These are phyloP conservation scores for Cosmorhoe ocellata DNA, from an alignment of 2,888 invertebrate species.

Conservation along the genomic window DNA sequence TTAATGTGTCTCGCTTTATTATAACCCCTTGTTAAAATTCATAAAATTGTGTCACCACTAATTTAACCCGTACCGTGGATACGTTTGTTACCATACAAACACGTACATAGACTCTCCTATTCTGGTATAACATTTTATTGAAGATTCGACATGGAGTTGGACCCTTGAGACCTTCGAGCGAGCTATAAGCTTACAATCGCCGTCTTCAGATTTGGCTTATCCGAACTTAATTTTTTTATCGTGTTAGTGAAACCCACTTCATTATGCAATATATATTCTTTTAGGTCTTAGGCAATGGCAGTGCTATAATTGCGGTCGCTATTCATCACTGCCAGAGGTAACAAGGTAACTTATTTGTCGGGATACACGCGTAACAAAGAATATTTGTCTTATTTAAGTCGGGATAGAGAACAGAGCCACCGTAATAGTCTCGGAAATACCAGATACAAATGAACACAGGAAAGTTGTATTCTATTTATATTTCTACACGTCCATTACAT, in stretches of 20 bases:
- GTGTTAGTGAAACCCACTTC: slow-evolving; percentile 46
- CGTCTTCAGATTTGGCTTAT: no score
- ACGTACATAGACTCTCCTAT: no score
- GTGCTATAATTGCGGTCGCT: slow-evolving; percentile 47
- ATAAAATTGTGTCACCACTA: not conserved
- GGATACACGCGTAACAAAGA: slow-evolving; percentile 43
- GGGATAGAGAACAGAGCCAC: slow-evolving; percentile 37
- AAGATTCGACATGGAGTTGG: no score
- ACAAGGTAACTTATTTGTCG: slow-evolving; percentile 56
- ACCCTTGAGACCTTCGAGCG: no score
- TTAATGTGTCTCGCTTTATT: slow-evolving; percentile 59
- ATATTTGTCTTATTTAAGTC: slow-evolving; percentile 48
- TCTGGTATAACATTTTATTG: no score
- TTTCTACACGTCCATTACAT: slow-evolving; percentile 42
- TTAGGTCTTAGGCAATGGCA: slow-evolving; percentile 36
- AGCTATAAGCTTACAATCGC: no score
- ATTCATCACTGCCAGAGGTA: slow-evolving; percentile 58
- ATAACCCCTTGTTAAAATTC: slow-evolving; percentile 38
- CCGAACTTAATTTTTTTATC: no score
- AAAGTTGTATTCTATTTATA: slow-evolving; percentile 32
- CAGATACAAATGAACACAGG: slow-evolving; percentile 27
- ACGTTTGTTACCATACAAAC: no score
- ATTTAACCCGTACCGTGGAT: no score
- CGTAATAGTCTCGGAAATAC: slow-evolving; percentile 35
- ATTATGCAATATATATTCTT: slow-evolving; percentile 45